Conservation (phyloP, 2,888 invertebrate genomes). For the Hylaea fasciaria region DNA sequence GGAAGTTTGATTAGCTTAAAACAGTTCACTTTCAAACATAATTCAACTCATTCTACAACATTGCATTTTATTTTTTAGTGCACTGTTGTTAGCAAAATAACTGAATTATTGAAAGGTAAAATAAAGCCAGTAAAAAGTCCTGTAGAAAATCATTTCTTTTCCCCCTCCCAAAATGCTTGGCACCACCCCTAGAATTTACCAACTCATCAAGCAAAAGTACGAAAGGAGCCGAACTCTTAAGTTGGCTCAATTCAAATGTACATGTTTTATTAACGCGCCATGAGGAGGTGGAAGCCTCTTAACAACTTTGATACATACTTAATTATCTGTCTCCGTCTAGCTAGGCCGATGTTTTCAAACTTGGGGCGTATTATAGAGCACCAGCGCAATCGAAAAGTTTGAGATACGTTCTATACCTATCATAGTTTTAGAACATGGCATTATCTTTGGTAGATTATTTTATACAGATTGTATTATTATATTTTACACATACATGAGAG, state of each 20-base stretch:
- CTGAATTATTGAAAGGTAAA: no score
- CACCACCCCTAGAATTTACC: constrained; percentile 20
- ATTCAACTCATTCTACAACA: no score
- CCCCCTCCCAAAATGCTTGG: constrained; percentile 27
- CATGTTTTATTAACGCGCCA: constrained; percentile 43
- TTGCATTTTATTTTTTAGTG: no score
- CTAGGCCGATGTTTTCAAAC: constrained; percentile 10
- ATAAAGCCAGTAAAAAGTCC: no score
- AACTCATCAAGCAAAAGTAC: constrained; percentile 7
- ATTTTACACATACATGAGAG: no score
- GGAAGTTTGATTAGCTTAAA: no score
- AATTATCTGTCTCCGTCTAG: constrained; percentile 42
- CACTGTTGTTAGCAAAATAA: no score
- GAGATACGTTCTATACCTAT: constrained; percentile 4
- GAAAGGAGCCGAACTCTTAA: constrained; percentile 25
- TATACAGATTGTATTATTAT: no score
- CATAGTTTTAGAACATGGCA: no score
- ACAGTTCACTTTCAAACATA: no score
- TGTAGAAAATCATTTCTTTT: background rate
- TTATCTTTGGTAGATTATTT: no score
- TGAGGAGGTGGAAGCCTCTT: constrained; percentile 34
- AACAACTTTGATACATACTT: constrained; percentile 51
- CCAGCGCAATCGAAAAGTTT: constrained; percentile 14
- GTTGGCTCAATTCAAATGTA: constrained; percentile 36
- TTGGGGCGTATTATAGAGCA: background rate